Percentiles rank a stretch among this genome's conserved stretches.
These are phyloP conservation scores for Polydrusus tereticollis DNA, from an alignment of 2,888 invertebrate genomes.

Conservation along the genomic window DNA sequence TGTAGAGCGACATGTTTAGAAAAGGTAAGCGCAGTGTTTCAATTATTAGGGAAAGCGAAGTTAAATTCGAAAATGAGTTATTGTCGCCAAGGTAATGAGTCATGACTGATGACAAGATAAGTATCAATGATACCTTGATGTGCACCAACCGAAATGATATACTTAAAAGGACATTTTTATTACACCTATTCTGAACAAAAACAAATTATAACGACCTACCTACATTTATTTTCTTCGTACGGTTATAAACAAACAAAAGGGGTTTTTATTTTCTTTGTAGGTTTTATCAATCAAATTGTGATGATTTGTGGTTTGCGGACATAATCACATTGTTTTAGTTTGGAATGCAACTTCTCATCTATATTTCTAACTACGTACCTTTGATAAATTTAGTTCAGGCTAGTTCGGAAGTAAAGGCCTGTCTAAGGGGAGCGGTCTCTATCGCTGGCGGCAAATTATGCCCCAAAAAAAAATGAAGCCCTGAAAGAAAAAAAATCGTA, in stretches of 20 bases:
- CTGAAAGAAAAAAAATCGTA: no score
- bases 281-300: background rate
- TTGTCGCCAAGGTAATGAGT: no score
- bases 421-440: no score
- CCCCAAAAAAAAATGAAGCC: no score
- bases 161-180: background rate
- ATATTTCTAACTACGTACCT: background rate
- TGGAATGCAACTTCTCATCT: background rate
- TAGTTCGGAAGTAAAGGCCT: no score
- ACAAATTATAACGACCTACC: conserved; percentile 16
- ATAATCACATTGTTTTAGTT: background rate
- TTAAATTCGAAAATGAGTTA: no score
- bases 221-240: conserved; percentile 14
- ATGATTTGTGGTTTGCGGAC: background rate
- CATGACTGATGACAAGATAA: no score
- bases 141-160: no score
- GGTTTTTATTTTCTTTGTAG: conserved; percentile 7
- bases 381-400: background rate
- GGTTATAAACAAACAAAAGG: conserved; percentile 10
- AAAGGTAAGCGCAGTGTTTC: conserved; percentile 75
- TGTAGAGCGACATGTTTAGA: conserved; percentile 80
- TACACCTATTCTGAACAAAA: conserved; percentile 23
- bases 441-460: no score
- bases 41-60: no score
- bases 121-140: no score